Base-by-base conservation (phyloP, 2,113 vertebrate species). In the Vireo altiloquus region DNA sequence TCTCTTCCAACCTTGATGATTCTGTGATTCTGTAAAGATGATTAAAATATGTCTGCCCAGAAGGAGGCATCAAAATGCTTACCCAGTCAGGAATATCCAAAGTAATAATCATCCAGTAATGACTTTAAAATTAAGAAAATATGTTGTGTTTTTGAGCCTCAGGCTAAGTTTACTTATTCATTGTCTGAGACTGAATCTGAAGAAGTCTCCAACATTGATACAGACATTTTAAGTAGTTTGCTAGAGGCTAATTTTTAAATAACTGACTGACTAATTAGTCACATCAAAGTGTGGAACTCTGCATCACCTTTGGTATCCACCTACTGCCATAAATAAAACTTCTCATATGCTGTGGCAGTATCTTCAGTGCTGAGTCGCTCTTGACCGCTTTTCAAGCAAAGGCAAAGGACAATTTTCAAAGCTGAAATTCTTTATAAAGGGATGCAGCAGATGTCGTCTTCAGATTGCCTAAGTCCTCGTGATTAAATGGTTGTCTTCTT, bases 101-200 rank as follows among this genome's bases (percentile, higher is more conserved):
- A 83, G 42, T 42, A 85, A 83, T 87, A 78, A 28, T 9, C 44
- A 71, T 78, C 44, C 56, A 75, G 7, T 30, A 88, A 71, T 35
- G 31, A 71, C 39, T 81, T 63, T 44, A 75, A 92, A 95, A 83
- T 87, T 74, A 89, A 82, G 76, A 92, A 94, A 97, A 94, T 83
- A 75, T 39, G 40, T 78, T 95, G 22, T 27, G 50, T 21, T 91
- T 96, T 64, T 86, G n/a, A 88, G 90, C 95, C 80, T 90, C 74
- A 30, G 92, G 95, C 85, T 78, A 83, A 68, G 52, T 77, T 95
- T 83, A 92, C 31, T 94, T 96, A 94, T 96, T 97, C 88, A 93
- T 96, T 89, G 68, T 89, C 92, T 96, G 71, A 86, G 63, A 44
- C 27, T 60, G 46, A 91, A 76, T 66, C 27, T 77, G 76, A 90